phyloP scores from a whole-genome alignment of 2,888 invertebrate genomes.

The Philereme transversata region DNA sequence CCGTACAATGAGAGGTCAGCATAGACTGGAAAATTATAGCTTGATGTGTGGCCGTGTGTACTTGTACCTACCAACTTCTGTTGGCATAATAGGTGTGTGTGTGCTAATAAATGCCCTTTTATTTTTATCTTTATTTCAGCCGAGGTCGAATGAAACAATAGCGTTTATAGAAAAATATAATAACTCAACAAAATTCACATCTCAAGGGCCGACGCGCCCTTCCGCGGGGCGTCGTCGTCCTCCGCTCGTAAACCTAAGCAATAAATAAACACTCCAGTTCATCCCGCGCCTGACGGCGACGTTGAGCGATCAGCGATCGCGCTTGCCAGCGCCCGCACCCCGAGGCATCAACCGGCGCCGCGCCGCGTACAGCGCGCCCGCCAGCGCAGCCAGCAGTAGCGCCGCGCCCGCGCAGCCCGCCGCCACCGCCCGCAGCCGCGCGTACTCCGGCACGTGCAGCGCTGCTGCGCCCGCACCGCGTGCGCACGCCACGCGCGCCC shows the following conservation, averaged over 20 bases:
- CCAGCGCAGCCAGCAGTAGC: constrained; percentile 86
- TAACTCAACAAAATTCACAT: no score
- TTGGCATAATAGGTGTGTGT: no score
- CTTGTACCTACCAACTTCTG: no score
- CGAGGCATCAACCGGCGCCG: constrained; percentile 53
- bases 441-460: constrained; percentile 88
- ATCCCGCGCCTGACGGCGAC: neutral
- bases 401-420: constrained; percentile 89
- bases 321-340: constrained; percentile 20
- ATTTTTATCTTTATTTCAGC: no score
- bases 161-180: no score
- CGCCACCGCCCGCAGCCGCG: constrained; percentile 87
- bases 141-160: no score
- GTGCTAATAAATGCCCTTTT: no score
- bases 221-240: neutral
- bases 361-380: constrained; percentile 82
- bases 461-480: constrained; percentile 87
- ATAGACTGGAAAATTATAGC: no score
- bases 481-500: constrained; percentile 91
- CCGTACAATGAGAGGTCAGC: no score
- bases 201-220: no score
- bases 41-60: no score
- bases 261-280: neutral
- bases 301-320: constrained; percentile 25
- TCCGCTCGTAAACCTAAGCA: neutral